A percentile compares a stretch with the other conserved stretches of the same genome.
These are phyloP conservation scores for Centropus unirufus DNA, from an alignment of 2,113 vertebrate species.

Conservation along the genomic window DNA sequence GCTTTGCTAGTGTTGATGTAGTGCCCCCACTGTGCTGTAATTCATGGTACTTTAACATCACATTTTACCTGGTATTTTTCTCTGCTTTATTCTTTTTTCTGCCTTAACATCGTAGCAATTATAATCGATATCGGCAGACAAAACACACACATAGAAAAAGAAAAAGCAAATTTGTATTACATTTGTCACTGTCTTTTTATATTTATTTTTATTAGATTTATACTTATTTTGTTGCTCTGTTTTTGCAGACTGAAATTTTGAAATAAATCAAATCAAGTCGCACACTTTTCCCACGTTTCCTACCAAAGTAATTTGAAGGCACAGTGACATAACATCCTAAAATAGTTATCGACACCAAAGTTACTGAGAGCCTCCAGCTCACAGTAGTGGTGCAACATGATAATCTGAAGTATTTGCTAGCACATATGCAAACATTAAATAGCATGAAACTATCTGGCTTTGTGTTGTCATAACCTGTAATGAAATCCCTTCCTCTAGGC, in stretches of 20 bases:
- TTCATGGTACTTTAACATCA: background rate
- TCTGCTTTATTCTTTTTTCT: background rate
- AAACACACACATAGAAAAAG: too few species aligned
- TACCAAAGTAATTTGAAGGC: background rate
- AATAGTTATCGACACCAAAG: background rate
- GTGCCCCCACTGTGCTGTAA: background rate
- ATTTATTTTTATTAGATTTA: background rate
- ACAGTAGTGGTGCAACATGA: background rate
- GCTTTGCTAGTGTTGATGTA: background rate
- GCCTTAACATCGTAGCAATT: background rate
- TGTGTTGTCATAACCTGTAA: background rate
- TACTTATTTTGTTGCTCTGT: background rate
- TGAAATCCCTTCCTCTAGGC: background rate
- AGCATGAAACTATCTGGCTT: background rate
- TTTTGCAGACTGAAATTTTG: background rate
- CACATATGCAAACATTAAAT: background rate
- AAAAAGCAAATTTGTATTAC: background rate
- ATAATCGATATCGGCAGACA: background rate
- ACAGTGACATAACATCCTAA: accelerated
- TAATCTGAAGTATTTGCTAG: background rate
- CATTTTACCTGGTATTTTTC: background rate
- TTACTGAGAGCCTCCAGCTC: background rate
- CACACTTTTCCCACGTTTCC: background rate
- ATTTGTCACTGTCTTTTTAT: background rate
- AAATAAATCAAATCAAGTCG: background rate